Evolutionary conservation across 2,888 invertebrate genomes (phyloP), one percentile per base, ranked within the genome.

Genomic region (Andricus curvator): DNA sequence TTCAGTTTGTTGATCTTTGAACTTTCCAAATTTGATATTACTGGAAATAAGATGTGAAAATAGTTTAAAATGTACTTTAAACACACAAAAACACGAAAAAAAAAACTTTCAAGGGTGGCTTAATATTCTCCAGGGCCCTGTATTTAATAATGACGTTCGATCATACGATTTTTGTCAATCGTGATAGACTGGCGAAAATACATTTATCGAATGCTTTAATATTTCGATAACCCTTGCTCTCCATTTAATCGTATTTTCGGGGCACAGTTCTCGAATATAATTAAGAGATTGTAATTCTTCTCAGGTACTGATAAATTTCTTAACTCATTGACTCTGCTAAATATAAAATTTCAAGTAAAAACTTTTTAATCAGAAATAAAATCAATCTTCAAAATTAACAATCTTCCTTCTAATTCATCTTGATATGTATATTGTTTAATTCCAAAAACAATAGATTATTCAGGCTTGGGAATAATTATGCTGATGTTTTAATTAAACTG

Each of bases 291-390:
- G 64, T 29, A 29, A 29, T 29, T 64, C 17, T 64, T 1, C 17
- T 13, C 64, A 64, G 64, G 64, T 64, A 17, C 64, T 64, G 64
- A 64, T 64, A 64, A 64, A 17, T 64, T 29, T 64, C 15, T 64
- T 6, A 64, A 64, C 17, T 25, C 4, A 25, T 25, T 17, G 6
- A 25, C 29, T 62, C 15, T 25, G 17, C 17, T 29, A 64, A 64
- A 17, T 64, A 17, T 6, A 29, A 22, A 60, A 60, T 60, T 60
- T 60, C 1, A 60, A 60, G n/a, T 22, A 0, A 4, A 22, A 60
- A 60, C 60, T 60, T 9, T 56, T 11, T 51, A 51, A 17, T 51
- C 51, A 20, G 5, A 51, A 51, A n/a, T n/a, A 8, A 51, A 51
- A 51, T 51, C 20, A 51, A 51, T 51, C 51, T 20, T 20, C 8